Evolutionary conservation across 2,113 vertebrate genomes (phyloP), one percentile per base, ranked within the genome.

Genomic region (Empidonax alnorum): DNA sequence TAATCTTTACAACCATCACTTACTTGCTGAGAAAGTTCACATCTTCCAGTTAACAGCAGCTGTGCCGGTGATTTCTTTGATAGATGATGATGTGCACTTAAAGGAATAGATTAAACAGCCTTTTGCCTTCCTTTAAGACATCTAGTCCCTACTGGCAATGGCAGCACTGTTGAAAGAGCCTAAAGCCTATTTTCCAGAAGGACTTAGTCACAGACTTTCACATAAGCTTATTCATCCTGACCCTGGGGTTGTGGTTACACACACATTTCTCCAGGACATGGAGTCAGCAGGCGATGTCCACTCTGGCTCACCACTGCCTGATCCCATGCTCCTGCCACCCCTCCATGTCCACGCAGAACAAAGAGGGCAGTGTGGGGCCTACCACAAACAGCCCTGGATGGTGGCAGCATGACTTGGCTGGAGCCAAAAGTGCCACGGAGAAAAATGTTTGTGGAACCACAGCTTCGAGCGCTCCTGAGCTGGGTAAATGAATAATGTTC

Each of bases 131-230:
- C 73, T 67, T 73, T 67, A 68, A 81, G 63, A 39, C 3, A 59
- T 33, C 41, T 44, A 74, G 76, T 39, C 53, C 75, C 47, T 31
- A 3, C 49, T 6, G 49, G 72, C 18, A 37, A 61, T 1, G 2
- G 46, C 14, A 89, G 37, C n/a, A 7, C 50, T 39, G 87, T 42
- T 0, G 5, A 59, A 82, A 79, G 62, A 78, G 78, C 44, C 84
- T 24, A 55, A 20, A 89, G 69, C 73, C 84, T 35, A 1, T 49
- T 90, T 91, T 93, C 61, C 83, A 93, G 89, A 87, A 79, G 15
- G 58, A 49, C 63, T 94, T 85, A 94, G 87, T 91, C 81, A 68
- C 74, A 89, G 84, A 30, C 25, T 91, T 91, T 76, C 81, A 94
- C 84, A 73, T 28, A 78, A 75, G 68, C 87, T 92, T 89, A 91